phyloP scores from a whole-genome alignment of 53 echinoderm and acorn worm species.

The Temnopleurus reevesii region DNA sequence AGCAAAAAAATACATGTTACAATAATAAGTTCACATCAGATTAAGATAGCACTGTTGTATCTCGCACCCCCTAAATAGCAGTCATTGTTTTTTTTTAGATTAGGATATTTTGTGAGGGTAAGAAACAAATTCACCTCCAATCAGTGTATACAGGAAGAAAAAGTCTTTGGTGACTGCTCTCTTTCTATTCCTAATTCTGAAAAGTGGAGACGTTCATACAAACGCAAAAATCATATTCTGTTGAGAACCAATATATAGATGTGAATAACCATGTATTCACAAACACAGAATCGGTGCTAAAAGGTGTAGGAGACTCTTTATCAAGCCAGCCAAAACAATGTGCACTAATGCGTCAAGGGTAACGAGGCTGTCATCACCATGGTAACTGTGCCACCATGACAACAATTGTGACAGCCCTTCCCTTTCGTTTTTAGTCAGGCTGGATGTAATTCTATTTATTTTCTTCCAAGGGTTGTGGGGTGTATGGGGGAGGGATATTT shows the following conservation, averaged over 20 bases:
- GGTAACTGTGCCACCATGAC: conserved; percentile 39
- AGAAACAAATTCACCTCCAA: no score
- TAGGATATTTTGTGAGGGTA: no score
- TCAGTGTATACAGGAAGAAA: no score
- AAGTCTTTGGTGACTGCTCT: no score
- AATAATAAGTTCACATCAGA: not conserved
- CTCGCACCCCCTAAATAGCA: no score
- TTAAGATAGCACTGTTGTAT: not conserved
- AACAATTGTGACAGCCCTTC: conserved; percentile 31
- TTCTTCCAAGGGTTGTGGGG: not conserved
- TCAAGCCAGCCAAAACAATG: conserved; percentile 23
- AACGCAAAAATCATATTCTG: no score
- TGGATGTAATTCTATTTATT: not conserved
- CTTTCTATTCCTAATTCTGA: no score
- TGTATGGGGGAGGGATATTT: not conserved
- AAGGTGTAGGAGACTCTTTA: not conserved
- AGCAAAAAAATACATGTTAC: no score
- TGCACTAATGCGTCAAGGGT: conserved; percentile 51
- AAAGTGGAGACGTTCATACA: no score
- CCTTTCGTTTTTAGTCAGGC: not conserved
- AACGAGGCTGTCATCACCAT: conserved; percentile 43
- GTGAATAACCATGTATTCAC: not conserved
- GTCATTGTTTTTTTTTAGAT: no score
- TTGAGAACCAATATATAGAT: not conserved
- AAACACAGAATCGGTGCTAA: not conserved